Evolutionary conservation across 1,140 invertebrate genomes (phyloP).

Genomic region (Zaprionus davidi): DNA sequence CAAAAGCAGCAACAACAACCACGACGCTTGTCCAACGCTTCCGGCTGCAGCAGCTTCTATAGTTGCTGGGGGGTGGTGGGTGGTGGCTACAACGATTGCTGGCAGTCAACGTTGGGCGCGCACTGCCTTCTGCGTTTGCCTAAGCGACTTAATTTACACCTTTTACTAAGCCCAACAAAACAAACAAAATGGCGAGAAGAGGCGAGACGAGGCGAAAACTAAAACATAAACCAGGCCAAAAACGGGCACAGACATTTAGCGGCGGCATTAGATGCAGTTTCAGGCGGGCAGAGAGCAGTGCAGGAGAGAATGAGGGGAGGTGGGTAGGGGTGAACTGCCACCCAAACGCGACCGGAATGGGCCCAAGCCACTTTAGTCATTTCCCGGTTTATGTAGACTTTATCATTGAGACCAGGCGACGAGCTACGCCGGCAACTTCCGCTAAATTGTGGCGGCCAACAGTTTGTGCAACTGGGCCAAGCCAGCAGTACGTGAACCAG

Average conservation of each 20-base stretch:
- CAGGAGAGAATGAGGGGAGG: too few relatives aligned
- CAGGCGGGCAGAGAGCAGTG: too few relatives aligned
- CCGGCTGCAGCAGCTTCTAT: background rate
- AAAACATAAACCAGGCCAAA: constrained; percentile 57
- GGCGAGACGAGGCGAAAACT: constrained; percentile 17
- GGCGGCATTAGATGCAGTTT: constrained; percentile 58
- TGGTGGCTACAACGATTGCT: constrained; percentile 29
- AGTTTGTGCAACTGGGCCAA: constrained; percentile 42
- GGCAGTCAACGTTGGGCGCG: constrained; percentile 2
- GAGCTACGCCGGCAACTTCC: constrained; percentile 53
- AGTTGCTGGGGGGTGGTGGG: background rate
- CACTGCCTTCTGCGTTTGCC: constrained; percentile 42
- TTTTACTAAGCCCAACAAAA: constrained; percentile 70
- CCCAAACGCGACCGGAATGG: constrained; percentile 15
- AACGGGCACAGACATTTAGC: constrained; percentile 59
- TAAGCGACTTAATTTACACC: constrained; percentile 79
- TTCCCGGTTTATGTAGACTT: constrained; percentile 79
- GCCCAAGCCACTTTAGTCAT: constrained; percentile 73
- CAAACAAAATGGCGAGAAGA: constrained; percentile 47
- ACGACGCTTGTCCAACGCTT: constrained; percentile 21
- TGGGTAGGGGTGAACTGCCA: background rate
- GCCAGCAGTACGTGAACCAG: background rate
- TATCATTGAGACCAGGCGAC: constrained; percentile 70
- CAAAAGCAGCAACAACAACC: constrained; percentile 21
- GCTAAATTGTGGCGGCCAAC: constrained; percentile 70